phyloP scores from a whole-genome alignment of 2,797 vertebrate species.

The Hypotaenidia okinawae region DNA sequence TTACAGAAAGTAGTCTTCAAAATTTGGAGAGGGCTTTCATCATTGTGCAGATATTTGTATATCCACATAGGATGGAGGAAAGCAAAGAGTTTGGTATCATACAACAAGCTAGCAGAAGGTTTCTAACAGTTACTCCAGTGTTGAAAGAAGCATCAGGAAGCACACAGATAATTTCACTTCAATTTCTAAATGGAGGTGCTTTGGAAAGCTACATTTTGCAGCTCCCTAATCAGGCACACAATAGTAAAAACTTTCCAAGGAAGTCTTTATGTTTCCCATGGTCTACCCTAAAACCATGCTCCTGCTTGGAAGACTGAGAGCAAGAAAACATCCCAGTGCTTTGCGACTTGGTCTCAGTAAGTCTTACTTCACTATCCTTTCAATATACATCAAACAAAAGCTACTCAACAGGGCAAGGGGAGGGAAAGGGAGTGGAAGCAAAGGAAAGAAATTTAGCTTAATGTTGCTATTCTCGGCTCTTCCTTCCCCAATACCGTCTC shows the following conservation, averaged over 20 bases:
- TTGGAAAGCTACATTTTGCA: background rate
- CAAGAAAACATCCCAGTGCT: background rate
- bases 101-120: background rate
- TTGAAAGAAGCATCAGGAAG: background rate
- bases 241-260: background rate
- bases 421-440: background rate
- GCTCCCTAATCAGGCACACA: background rate
- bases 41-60: background rate
- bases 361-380: background rate
- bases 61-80: background rate
- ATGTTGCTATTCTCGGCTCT: background rate
- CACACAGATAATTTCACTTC: background rate
- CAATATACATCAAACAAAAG: background rate
- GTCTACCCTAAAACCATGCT: background rate
- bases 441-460: background rate
- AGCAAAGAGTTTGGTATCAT: background rate
- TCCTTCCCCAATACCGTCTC: background rate
- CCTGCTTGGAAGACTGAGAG: background rate
- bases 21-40: background rate
- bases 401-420: accelerated
- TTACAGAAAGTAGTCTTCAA: background rate
- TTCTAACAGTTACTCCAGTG: background rate
- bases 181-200: background rate
- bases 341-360: background rate
- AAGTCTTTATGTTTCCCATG: background rate